Percentiles rank a stretch among this genome's conserved stretches.
phyloP scores from a whole-genome alignment of 2,797 vertebrate genomes.

The Cyclura pinguis region DNA sequence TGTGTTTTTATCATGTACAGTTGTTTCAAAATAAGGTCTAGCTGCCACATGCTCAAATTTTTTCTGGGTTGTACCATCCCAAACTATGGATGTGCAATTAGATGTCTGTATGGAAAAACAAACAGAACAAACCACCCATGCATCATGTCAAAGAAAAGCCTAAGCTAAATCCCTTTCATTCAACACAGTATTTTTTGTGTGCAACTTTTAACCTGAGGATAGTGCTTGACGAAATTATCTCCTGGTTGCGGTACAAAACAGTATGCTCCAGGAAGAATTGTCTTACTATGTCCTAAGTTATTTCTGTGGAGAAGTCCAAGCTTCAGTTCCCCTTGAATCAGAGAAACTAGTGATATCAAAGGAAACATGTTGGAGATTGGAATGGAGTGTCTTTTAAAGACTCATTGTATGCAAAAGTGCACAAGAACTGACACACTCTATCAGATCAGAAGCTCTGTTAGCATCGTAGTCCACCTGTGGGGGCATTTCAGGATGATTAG shows the following conservation, averaged over 20 bases:
- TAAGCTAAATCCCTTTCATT: too few species aligned
- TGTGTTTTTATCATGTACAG: not conserved
- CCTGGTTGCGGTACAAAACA: not conserved
- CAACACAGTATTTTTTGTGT: not conserved
- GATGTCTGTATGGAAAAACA: not conserved
- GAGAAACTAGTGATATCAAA: not conserved
- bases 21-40: not conserved
- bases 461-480: not conserved
- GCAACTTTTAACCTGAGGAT: not conserved
- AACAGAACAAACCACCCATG: not conserved
- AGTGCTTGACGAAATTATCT: not conserved
- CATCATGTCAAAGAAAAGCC: not conserved
- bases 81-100: too few species aligned
- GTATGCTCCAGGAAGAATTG: not conserved
- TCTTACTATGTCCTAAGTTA: too few species aligned
- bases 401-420: not conserved
- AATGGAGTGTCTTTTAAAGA: not conserved
- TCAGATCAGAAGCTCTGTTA: not conserved
- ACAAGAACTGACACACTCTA: not conserved
- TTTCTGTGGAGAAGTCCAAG: not conserved
- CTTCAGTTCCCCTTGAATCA: not conserved
- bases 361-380: not conserved
- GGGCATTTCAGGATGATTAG: not conserved
- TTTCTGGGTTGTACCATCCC: not conserved
- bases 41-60: not conserved